Evolutionary conservation across 1,140 invertebrate species (phyloP).

Genomic region (Diorhabda elongata): DNA sequence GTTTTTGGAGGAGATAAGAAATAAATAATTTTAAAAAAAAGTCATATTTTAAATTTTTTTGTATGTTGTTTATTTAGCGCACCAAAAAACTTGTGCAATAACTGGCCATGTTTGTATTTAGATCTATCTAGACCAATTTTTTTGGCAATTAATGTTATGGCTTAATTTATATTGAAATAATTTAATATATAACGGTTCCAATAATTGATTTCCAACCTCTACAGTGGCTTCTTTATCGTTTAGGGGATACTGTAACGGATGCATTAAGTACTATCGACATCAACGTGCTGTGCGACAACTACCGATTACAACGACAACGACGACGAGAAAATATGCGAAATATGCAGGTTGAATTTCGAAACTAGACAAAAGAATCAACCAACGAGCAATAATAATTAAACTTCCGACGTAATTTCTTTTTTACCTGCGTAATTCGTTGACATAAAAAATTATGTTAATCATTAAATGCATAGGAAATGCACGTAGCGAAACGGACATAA

Average conservation of each 20-base stretch:
- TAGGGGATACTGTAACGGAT: slow-evolving; percentile 1
- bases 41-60: too few relatives aligned
- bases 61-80: too few relatives aligned
- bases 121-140: too few relatives aligned
- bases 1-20: too few relatives aligned
- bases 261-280: background rate
- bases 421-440: background rate
- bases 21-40: too few relatives aligned
- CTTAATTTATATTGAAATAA: too few relatives aligned
- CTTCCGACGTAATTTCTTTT: background rate
- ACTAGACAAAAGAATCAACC: background rate
- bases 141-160: too few relatives aligned
- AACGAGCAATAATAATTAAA: background rate
- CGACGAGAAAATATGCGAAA: background rate
- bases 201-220: background rate
- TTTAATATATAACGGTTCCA: background rate
- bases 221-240: background rate
- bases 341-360: slow-evolving; percentile 2
- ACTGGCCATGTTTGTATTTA: too few relatives aligned
- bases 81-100: too few relatives aligned
- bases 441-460: too few relatives aligned
- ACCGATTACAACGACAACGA: background rate
- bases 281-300: background rate
- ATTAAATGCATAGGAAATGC: too few relatives aligned
- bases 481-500: too few relatives aligned